Percentiles rank a stretch among this genome's conserved stretches.
Evolutionary conservation across 2,888 invertebrate genomes (phyloP).

Genomic region (Elysia crispata): DNA sequence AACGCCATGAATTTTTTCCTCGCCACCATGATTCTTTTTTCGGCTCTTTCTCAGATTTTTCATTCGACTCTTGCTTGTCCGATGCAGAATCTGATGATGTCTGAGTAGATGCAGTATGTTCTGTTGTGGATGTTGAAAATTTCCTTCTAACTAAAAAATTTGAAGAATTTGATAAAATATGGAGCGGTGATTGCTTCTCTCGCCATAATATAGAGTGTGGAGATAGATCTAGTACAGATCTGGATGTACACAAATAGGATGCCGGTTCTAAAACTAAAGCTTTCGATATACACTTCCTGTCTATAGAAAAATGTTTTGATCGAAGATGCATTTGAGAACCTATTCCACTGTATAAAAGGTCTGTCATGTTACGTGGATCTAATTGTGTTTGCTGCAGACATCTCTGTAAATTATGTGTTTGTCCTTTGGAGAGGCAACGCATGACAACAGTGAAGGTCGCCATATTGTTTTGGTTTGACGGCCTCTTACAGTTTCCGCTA

Average conservation of each 20-base stretch:
- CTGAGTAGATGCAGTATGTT: neutral
- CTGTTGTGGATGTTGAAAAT: neutral
- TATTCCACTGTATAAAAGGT: neutral
- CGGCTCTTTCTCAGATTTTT: constrained; percentile 24
- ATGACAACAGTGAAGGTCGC: constrained; percentile 51
- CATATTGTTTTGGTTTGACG: constrained; percentile 40
- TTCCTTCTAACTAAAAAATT: too few species aligned
- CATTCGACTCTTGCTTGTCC: constrained; percentile 25
- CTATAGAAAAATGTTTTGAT: too few species aligned
- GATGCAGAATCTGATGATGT: neutral
- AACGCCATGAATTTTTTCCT: constrained; percentile 71
- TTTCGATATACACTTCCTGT: too few species aligned
- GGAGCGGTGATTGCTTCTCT: too few species aligned
- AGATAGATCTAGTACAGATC: too few species aligned
- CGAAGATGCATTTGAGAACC: too few species aligned
- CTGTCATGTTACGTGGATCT: neutral
- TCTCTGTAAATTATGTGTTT: constrained; percentile 15
- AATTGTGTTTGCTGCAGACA: neutral
- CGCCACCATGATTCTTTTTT: constrained; percentile 61
- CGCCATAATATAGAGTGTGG: too few species aligned
- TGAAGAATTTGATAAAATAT: too few species aligned
- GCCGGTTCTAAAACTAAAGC: too few species aligned
- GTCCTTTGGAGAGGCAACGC: constrained; percentile 45
- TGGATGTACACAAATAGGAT: too few species aligned
- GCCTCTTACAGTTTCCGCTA: neutral